Conservation (phyloP, 2,888 invertebrate genomes). For the Tetragonula carbonaria region DNA sequence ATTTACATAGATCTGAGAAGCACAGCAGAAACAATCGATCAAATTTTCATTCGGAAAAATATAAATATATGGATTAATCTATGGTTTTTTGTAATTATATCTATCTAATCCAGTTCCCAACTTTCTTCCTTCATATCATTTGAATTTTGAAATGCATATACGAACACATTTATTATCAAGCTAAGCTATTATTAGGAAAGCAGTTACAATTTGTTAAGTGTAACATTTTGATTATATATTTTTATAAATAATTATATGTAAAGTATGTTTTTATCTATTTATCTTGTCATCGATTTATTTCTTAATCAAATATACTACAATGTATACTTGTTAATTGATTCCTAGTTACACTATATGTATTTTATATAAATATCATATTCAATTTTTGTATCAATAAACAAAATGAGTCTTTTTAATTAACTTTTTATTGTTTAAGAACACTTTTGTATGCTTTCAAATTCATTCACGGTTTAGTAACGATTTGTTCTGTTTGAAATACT, state of each 20-base stretch:
- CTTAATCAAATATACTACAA: neutral
- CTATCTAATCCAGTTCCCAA: too few species aligned
- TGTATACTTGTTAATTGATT: neutral
- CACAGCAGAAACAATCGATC: too few species aligned
- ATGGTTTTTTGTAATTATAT: too few species aligned
- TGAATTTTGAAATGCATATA: too few species aligned
- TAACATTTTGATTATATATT: neutral
- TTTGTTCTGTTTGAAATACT: neutral
- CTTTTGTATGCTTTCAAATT: neutral
- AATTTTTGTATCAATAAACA: neutral
- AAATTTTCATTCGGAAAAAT: too few species aligned
- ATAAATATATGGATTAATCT: too few species aligned
- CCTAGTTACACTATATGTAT: too few species aligned
- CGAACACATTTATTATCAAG: too few species aligned
- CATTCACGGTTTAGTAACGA: neutral
- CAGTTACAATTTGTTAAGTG: neutral
- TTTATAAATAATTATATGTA: neutral
- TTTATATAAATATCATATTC: neutral
- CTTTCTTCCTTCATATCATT: too few species aligned
- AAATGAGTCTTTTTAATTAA: neutral
- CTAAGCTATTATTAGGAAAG: too few species aligned
- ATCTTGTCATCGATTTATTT: neutral
- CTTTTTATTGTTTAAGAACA: neutral
- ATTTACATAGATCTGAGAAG: too few species aligned
- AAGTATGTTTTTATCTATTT: neutral